Evolutionary conservation across 2,113 vertebrate species (phyloP).

Genomic region (Barnardius zonarius): DNA sequence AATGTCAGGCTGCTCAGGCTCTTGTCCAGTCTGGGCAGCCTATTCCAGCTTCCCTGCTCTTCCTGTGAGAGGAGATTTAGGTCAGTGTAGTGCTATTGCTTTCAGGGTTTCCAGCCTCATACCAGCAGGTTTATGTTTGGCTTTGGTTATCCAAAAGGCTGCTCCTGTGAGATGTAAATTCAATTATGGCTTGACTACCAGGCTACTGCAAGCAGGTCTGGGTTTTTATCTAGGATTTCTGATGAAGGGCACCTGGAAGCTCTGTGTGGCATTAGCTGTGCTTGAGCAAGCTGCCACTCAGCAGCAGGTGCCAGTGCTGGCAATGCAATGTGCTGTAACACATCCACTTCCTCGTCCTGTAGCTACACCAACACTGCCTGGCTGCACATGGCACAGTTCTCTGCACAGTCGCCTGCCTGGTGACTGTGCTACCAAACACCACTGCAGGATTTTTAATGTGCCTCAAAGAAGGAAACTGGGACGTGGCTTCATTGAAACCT

Average conservation of each 20-base stretch:
- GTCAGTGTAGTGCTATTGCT: not conserved
- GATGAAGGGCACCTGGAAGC: not conserved
- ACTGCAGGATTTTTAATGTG: not conserved
- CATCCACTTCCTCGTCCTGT: not conserved
- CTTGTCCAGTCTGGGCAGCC: not conserved
- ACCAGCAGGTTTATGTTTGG: not conserved
- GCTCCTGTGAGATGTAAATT: not conserved
- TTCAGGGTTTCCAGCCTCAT: not conserved
- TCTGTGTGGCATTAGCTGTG: not conserved
- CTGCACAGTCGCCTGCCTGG: not conserved
- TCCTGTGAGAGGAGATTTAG: not conserved
- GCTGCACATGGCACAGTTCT: not conserved
- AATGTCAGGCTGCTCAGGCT: not conserved
- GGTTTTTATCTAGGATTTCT: not conserved
- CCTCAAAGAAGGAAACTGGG: not conserved
- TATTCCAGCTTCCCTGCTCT: not conserved
- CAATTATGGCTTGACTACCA: not conserved
- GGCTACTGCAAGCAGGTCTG: not conserved
- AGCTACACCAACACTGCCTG: not conserved
- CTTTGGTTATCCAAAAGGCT: not conserved
- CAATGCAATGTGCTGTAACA: not conserved
- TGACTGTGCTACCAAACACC: fast-evolving
- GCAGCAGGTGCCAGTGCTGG: not conserved
- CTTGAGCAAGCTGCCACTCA: not conserved
- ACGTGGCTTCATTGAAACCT: not conserved